Evolutionary conservation across 1,140 invertebrate species (phyloP), one percentile per base, ranked within the genome.

Genomic region (Rhyacophila brunnea): DNA sequence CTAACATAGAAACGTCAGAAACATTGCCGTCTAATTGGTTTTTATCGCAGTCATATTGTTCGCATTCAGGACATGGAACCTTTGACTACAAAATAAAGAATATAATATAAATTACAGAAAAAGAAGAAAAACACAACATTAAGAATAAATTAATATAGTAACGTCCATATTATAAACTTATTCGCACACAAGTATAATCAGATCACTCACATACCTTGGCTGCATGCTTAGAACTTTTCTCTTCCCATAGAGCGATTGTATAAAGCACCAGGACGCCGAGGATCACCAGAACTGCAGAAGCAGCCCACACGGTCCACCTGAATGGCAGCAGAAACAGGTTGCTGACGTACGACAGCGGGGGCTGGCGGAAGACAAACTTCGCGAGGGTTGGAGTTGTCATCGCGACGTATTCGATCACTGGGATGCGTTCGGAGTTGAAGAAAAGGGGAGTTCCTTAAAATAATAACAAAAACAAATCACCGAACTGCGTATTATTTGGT

Each of bases 301-400:
- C 80, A n/a, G 81, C 28, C 85, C 85, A 87, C 0, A 87, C 85
- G 0, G 70, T 71, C 0, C 62, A 72, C 28, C 80, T 74, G 67
- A 87, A 87, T 0, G 85, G 85, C 10, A 87, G 62, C 1, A 76
- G 71, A 68, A 85, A 88, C 42, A 87, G 81, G 64, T 87, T 87
- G 14, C 75, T 77, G 6, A 86, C 73, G 14, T 80, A 80, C 0
- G 84, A 83, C 3, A 87, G 68, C 38, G 85, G 81, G 0, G 86
- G 85, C 68, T 83, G 79, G 1, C 83, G 73, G 68, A 87, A 87
- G 15, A 87, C 74, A 66, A 87, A 87, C 17, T 74, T 73, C 0
- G 81, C 79, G 1, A 78, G 67, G 0, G 82, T 84, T 0, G 76
- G 75, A 1, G 83, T 82, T 1, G 83, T 80, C 69, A 85, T 79